phyloP scores from a whole-genome alignment of 2,888 invertebrate genomes.

The Abrostola triplasia region DNA sequence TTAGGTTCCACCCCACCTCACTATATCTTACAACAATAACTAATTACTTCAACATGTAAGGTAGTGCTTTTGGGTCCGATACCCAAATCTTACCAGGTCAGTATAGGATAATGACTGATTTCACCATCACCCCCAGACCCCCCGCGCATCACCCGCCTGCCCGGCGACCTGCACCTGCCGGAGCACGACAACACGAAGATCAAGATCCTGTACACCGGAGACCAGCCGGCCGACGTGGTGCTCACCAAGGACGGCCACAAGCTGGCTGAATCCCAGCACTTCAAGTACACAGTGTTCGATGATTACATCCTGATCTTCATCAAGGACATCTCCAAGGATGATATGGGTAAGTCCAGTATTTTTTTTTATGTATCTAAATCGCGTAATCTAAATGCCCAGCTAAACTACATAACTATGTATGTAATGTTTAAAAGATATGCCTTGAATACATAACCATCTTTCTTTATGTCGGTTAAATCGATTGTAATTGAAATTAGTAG shows the following conservation, averaged over 20 bases:
- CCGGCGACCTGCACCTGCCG: conserved; percentile 95
- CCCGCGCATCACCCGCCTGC: conserved; percentile 96
- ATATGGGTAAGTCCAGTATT: conserved; percentile 90
- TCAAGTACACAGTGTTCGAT: conserved; percentile 97
- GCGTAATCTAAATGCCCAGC: background rate
- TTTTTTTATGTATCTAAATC: background rate
- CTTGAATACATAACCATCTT: too few relatives aligned
- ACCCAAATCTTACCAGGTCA: background rate
- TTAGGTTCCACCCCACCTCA: too few relatives aligned
- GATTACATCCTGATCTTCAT: conserved; percentile 99
- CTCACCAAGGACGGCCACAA: conserved; percentile 95
- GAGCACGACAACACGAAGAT: conserved; percentile 99
- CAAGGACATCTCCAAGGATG: conserved; percentile 96
- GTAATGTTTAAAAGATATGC: too few relatives aligned
- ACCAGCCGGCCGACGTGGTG: conserved; percentile 97
- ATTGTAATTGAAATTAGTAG: too few relatives aligned
- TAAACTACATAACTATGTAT: background rate
- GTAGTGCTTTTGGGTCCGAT: too few relatives aligned
- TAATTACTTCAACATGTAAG: too few relatives aligned
- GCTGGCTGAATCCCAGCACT: conserved; percentile 91
- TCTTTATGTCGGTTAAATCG: too few relatives aligned
- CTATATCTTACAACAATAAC: too few relatives aligned
- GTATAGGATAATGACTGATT: background rate
- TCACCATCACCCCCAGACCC: conserved; percentile 89
- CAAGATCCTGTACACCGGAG: conserved; percentile 98